Conservation (phyloP, 2,797 vertebrate genomes). For the Rhynchonycteris naso region DNA sequence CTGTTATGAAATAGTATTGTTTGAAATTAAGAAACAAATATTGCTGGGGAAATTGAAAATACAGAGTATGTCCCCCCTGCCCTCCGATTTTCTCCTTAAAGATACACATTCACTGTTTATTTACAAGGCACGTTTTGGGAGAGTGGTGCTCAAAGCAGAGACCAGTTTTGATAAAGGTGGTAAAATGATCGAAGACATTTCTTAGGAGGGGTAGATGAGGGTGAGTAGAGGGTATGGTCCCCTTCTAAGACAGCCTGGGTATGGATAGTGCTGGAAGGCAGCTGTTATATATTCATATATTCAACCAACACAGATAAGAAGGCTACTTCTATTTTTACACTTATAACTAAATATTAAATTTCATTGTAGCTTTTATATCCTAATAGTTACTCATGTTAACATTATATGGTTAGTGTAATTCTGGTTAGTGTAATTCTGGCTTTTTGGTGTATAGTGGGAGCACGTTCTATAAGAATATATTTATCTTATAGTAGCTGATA, state of each 20-base stretch:
- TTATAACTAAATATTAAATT: neutral
- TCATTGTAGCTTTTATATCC: neutral
- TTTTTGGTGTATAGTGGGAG: neutral
- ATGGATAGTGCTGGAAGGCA: neutral
- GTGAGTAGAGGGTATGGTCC: neutral
- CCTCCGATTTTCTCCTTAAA: neutral
- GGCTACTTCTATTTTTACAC: neutral
- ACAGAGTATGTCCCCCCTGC: neutral
- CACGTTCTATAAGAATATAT: neutral
- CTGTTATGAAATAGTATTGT: neutral
- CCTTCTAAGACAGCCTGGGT: accelerated
- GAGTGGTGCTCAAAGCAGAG: neutral
- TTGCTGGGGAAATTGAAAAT: neutral
- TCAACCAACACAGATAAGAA: neutral
- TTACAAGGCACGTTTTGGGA: neutral
- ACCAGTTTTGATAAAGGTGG: neutral
- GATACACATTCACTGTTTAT: neutral
- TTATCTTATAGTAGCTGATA: neutral
- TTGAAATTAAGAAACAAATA: neutral
- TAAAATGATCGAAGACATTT: neutral
- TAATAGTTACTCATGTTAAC: neutral
- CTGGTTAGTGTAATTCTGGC: neutral
- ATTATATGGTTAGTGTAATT: neutral
- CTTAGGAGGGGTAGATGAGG: neutral
- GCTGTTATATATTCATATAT: neutral